Evolutionary conservation across 1,140 invertebrate species (phyloP).

Genomic region (Drosophila melanica): DNA sequence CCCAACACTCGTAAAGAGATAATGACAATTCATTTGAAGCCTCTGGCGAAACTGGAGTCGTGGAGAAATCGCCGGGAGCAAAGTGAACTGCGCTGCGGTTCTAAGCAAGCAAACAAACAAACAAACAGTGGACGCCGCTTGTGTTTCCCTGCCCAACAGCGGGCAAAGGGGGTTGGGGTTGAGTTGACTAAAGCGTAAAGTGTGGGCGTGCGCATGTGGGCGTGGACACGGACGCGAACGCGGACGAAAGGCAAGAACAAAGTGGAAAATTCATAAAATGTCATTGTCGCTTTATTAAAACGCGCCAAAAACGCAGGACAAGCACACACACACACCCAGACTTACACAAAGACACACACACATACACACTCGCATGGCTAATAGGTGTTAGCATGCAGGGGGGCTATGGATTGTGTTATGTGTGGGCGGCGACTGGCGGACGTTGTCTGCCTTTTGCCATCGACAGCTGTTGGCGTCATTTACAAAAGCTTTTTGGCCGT

Average conservation of each 20-base stretch:
- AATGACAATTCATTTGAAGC: conserved; percentile 69
- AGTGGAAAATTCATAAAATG: conserved; percentile 82
- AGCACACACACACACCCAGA: conserved; percentile 27
- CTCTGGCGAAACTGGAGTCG: conserved; percentile 20
- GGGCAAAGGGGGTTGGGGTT: neutral
- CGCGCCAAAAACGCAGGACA: conserved; percentile 73
- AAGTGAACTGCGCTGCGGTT: conserved; percentile 59
- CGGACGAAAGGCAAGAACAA: conserved; percentile 64
- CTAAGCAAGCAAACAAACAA: conserved; percentile 77
- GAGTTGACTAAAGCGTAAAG: neutral
- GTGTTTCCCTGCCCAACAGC: conserved; percentile 24
- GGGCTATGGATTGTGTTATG: conserved; percentile 13
- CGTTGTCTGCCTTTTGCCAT: conserved; percentile 72
- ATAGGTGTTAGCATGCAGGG: neutral
- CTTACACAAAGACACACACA: conserved; percentile 44
- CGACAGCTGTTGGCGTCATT: conserved; percentile 80
- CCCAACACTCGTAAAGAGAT: conserved; percentile 11
- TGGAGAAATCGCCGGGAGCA: conserved; percentile 32
- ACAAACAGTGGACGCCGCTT: conserved; percentile 72
- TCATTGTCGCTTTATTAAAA: conserved; percentile 82
- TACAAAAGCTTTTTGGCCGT: conserved; percentile 81
- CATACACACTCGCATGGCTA: conserved; percentile 46
- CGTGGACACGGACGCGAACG: conserved; percentile 9
- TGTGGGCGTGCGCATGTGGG: conserved; percentile 6
- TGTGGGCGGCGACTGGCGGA: conserved; percentile 48